Evolutionary conservation across 1,140 invertebrate genomes (phyloP), one percentile per base, ranked within the genome.

Genomic region (Megalopta genalis): DNA sequence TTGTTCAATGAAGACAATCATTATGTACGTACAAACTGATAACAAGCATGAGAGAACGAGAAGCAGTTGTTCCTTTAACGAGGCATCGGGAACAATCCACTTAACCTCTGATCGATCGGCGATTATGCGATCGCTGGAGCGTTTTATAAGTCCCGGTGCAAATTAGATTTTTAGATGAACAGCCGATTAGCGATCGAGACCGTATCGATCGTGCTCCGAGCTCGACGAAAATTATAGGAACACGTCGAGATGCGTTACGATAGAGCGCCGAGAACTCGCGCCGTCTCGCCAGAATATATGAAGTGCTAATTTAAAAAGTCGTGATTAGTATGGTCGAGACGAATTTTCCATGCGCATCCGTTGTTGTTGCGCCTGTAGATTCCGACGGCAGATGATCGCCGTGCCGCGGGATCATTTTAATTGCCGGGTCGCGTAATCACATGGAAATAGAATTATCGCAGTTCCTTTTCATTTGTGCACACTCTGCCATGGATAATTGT

Each of bases 381-480:
- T 32, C 12, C 42, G 6, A 16, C 21, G 42, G 39, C 37, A 63
- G 32, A 39, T 32, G 2, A n/a, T 32, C 23, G 39, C 32, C 32
- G 32, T 32, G 32, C 21, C 42, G 46, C 7, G 42, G 32, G 76
- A 72, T 72, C 59, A 16, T 9, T 72, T 78, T 64, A 78, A 72
- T 72, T 54, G 72, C 23, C 32, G 59, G 27, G 16, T 32, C 23
- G 32, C 1, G 7, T 57, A 54, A 72, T 64, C 57, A 42, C 62
- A 71, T 64, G 68, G 60, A 78, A 78, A 72, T 72, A 63, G 46
- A 78, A 78, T 72, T 77, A 77, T 60, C 69, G 32, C 57, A 32
- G 21, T 46, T 62, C 18, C 16, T 52, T 25, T 39, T 54, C 60
- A 6, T n/a, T 10, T 16, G 66, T 21, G 25, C 21, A 25, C 64